A percentile compares a stretch with the other conserved stretches of the same genome.
phyloP scores from a whole-genome alignment of 2,797 vertebrate genomes.

The Sternotherus odoratus region DNA sequence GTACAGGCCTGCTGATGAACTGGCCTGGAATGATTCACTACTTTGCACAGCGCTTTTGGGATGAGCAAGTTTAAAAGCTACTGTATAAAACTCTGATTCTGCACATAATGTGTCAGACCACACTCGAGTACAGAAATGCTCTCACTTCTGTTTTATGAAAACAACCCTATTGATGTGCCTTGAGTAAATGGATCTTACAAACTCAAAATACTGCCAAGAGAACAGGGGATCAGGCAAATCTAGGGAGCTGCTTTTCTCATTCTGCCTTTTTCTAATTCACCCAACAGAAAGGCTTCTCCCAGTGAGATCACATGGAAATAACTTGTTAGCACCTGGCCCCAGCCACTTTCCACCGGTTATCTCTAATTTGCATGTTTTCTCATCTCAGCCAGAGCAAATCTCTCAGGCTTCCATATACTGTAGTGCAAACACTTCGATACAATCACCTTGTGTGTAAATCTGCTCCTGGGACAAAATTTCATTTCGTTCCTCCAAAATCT shows the following conservation, averaged over 20 bases:
- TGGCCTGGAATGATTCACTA: not conserved
- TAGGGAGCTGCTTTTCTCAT: not conserved
- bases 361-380: not conserved
- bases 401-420: not conserved
- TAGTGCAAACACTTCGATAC: not conserved
- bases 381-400: not conserved
- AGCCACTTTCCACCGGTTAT: not conserved
- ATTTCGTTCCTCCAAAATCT: slow-evolving; percentile 92
- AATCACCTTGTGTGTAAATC: slow-evolving; percentile 77
- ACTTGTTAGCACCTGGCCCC: not conserved
- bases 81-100: not conserved
- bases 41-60: not conserved
- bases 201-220: not conserved
- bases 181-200: not conserved
- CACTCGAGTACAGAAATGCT: not conserved
- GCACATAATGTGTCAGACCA: not conserved
- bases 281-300: not conserved
- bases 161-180: not conserved
- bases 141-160: not conserved
- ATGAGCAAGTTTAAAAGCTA: not conserved
- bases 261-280: not conserved
- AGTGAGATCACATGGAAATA: not conserved
- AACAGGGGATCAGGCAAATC: not conserved
- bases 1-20: not conserved
- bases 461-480: slow-evolving; percentile 87